These are phyloP conservation scores for Phyllopteryx taeniolatus DNA, from an alignment of 2,113 vertebrate species.

Conservation along the genomic window DNA sequence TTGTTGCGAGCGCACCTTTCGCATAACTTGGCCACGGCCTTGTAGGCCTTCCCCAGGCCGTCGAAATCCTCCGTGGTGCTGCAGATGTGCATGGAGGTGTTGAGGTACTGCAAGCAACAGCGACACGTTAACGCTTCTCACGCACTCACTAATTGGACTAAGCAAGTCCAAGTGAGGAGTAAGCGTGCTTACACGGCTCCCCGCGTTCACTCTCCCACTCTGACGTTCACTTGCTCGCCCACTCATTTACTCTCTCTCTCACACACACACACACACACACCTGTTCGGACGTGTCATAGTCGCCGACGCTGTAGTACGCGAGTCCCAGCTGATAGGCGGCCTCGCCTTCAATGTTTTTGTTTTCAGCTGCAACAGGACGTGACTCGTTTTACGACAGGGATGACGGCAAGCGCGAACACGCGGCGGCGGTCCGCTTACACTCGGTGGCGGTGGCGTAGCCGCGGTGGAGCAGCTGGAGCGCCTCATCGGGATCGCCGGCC, in stretches of 20 bases:
- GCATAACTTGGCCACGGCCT: slow-evolving; percentile 51
- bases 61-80: slow-evolving; percentile 36
- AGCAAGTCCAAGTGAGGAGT: too few relatives aligned
- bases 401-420: neutral
- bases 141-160: too few relatives aligned
- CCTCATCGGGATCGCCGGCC: neutral
- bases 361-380: slow-evolving; percentile 31
- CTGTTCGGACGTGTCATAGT: slow-evolving; percentile 32
- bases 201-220: too few relatives aligned
- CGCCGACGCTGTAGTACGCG: slow-evolving; percentile 35
- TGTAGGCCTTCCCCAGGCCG: slow-evolving; percentile 46
- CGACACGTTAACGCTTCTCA: slow-evolving; percentile 39
- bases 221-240: too few relatives aligned
- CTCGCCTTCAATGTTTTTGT: slow-evolving; percentile 32
- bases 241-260: too few relatives aligned
- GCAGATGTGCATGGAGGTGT: slow-evolving; percentile 42
- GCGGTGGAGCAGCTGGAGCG: slow-evolving; percentile 23
- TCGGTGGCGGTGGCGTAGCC: neutral
- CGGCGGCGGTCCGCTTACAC: slow-evolving; percentile 22
- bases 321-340: slow-evolving; percentile 35
- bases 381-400: neutral
- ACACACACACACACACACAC: slow-evolving; percentile 14
- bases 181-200: too few relatives aligned
- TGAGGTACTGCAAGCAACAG: slow-evolving; percentile 53
- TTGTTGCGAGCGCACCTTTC: slow-evolving; percentile 45